These are phyloP conservation scores for Chloroclysta siterata DNA, from an alignment of 2,888 invertebrate species.

Conservation along the genomic window DNA sequence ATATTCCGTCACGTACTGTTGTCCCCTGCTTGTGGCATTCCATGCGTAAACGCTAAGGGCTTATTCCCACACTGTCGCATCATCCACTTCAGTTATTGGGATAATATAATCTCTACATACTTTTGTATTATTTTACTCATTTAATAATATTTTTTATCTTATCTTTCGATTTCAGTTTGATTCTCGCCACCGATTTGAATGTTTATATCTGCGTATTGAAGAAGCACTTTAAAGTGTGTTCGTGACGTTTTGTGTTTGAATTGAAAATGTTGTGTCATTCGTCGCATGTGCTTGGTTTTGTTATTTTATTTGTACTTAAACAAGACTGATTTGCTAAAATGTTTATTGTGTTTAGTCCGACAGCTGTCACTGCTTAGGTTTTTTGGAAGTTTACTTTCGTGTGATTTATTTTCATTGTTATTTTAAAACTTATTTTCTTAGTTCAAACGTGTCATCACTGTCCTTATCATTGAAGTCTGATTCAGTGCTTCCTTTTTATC, in stretches of 20 bases:
- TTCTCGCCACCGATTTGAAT: slow-evolving; percentile 5
- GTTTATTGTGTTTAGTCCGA: slow-evolving; percentile 41
- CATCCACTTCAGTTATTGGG: slow-evolving; percentile 37
- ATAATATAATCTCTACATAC: slow-evolving; percentile 7
- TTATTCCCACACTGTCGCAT: slow-evolving; percentile 42
- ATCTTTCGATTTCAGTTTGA: slow-evolving; percentile 37
- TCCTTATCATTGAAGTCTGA: slow-evolving; percentile 15
- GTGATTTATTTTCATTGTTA: slow-evolving; percentile 25
- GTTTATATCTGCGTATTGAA: slow-evolving; percentile 50
- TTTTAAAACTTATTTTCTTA: slow-evolving; percentile 1
- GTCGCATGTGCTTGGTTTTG: slow-evolving; percentile 39
- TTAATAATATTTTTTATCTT: slow-evolving; percentile 11
- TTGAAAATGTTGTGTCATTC: slow-evolving; percentile 61
- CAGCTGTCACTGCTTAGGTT: slow-evolving; percentile 35
- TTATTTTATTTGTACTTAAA: slow-evolving; percentile 47
- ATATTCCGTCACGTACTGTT: slow-evolving; percentile 53
- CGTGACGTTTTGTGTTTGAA: slow-evolving; percentile 53
- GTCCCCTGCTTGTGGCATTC: slow-evolving; percentile 44
- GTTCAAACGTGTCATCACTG: slow-evolving; percentile 24
- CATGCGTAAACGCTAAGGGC: slow-evolving; percentile 45
- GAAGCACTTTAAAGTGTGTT: slow-evolving; percentile 59
- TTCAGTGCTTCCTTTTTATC: slow-evolving; percentile 3
- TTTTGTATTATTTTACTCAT: too few species aligned
- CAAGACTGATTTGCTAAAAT: slow-evolving; percentile 59
- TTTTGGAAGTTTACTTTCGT: slow-evolving; percentile 13